Conservation (phyloP, 2,113 vertebrate species). For the Cacatua alba region DNA sequence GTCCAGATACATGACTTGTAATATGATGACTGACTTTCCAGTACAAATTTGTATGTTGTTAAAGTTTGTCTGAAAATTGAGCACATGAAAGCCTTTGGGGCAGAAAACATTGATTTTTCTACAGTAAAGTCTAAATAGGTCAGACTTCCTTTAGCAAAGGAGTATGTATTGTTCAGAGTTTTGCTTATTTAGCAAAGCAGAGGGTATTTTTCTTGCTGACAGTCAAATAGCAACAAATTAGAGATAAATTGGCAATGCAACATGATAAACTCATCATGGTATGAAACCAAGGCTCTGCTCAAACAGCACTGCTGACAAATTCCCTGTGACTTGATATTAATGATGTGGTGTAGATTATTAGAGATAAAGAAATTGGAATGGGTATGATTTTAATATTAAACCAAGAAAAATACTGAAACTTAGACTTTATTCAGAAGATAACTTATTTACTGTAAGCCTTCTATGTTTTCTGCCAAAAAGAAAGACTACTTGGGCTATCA, state of each 20-base stretch:
- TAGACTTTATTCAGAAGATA: background rate
- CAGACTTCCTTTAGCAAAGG: background rate
- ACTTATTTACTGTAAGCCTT: slow-evolving; percentile 43
- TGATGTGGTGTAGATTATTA: background rate
- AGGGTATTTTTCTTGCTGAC: background rate
- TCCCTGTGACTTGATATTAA: background rate
- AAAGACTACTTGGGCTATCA: background rate
- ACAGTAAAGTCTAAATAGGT: background rate
- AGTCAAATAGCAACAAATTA: slow-evolving; percentile 15
- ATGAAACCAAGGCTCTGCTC: background rate
- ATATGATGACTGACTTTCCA: background rate
- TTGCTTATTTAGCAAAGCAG: background rate
- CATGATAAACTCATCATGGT: background rate
- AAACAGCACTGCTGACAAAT: background rate
- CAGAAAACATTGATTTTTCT: background rate
- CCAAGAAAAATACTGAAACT: background rate
- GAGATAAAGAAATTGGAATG: background rate
- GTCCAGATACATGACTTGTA: background rate
- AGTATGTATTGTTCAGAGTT: background rate
- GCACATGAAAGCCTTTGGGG: background rate
- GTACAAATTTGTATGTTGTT: background rate
- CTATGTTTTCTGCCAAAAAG: background rate
- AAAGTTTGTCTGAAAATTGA: background rate
- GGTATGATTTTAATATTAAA: background rate
- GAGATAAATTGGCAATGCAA: background rate